A percentile compares a stretch with the other conserved stretches of the same genome.
These are phyloP conservation scores for Caenorhabditis doughertyi DNA, from an alignment of 2,888 invertebrate genomes.

Conservation along the genomic window DNA sequence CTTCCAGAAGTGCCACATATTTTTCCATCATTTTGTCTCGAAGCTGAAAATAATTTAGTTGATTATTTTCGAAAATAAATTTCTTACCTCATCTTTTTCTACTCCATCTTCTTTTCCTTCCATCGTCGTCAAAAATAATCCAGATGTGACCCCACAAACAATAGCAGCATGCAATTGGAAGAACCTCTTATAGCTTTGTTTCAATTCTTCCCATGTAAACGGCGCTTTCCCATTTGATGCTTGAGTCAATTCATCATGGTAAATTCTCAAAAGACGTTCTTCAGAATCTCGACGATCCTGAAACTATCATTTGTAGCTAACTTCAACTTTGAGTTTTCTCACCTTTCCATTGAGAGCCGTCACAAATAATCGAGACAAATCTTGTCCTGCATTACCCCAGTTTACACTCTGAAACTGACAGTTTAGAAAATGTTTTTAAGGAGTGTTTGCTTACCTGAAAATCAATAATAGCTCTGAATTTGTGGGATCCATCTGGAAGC, in stretches of 20 bases:
- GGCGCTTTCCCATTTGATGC: conserved; percentile 15
- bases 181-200: conserved; percentile 41
- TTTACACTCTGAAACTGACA: conserved; percentile 39
- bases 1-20: conserved; percentile 44
- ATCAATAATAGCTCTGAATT: conserved; percentile 44
- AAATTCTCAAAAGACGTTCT: conserved; percentile 30
- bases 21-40: conserved; percentile 44
- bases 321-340: conserved; percentile 45
- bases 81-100: conserved; percentile 26
- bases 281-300: conserved; percentile 50
- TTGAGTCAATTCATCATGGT: conserved; percentile 41
- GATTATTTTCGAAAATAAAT: neutral
- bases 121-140: conserved; percentile 11
- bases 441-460: too few relatives aligned
- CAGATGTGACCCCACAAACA: conserved; percentile 41
- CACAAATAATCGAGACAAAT: conserved; percentile 51
- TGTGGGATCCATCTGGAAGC: conserved; percentile 14
- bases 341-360: conserved; percentile 52
- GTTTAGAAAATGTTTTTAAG: neutral
- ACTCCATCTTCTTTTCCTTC: conserved; percentile 14
- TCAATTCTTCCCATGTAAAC: conserved; percentile 50
- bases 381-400: conserved; percentile 56
- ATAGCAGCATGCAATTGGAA: conserved; percentile 47
- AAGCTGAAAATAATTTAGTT: conserved; percentile 24
- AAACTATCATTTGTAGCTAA: neutral